These are phyloP conservation scores for Hydra vulgaris DNA, from an alignment of 30 jellyfish, hydroid and myxozoan species.

Conservation along the genomic window DNA sequence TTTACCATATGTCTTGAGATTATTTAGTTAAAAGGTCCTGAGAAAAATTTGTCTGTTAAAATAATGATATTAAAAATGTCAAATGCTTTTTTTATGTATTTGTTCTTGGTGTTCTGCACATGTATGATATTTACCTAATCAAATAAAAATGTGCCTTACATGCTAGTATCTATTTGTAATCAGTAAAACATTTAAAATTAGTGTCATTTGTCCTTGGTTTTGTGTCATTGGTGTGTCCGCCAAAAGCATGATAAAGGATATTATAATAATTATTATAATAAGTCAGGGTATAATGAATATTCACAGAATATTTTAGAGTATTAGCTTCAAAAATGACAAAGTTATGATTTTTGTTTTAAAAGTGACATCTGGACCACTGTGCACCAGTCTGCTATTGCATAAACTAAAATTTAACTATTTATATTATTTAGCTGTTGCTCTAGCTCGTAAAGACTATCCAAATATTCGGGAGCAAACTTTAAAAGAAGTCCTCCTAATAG, in stretches of 20 bases:
- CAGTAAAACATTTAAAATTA: not conserved
- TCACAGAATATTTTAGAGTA: not conserved
- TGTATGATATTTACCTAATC: not conserved
- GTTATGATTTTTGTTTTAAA: not conserved
- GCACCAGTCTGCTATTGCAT: too few species aligned
- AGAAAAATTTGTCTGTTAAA: not conserved
- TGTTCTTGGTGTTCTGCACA: not conserved
- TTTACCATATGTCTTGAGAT: not conserved
- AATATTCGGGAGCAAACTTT: not conserved
- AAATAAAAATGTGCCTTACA: too few species aligned
- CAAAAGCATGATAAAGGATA: not conserved
- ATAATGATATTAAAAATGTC: too few species aligned
- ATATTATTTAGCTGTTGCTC: not conserved
- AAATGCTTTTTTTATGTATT: not conserved
- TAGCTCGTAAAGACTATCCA: not conserved
- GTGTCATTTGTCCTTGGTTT: not conserved
- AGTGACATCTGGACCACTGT: not conserved
- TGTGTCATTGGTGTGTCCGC: not conserved
- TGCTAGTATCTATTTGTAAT: not conserved
- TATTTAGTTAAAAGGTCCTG: not conserved
- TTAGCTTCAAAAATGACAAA: not conserved
- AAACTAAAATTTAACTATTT: not conserved
- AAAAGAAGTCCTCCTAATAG: conserved; percentile 6
- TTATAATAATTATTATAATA: not conserved
- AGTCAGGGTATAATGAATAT: not conserved